Percentiles rank a stretch among this genome's conserved stretches.
Conservation (phyloP, 2,888 invertebrate species). For the Tenthredo scrophulariae region DNA sequence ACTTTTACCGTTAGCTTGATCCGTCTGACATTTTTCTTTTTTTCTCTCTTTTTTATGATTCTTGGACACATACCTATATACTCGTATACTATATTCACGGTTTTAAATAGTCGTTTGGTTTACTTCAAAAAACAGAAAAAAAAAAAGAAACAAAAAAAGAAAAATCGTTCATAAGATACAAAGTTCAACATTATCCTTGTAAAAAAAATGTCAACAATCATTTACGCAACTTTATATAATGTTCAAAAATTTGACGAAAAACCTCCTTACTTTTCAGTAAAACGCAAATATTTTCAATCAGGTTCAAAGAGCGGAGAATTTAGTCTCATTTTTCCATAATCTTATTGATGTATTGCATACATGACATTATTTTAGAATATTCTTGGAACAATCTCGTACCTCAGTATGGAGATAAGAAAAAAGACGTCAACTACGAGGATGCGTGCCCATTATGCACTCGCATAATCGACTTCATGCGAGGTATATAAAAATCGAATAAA, state of each 20-base stretch:
- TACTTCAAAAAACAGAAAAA: background rate
- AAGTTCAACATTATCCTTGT: background rate
- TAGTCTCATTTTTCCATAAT: background rate
- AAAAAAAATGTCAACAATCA: background rate
- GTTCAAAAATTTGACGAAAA: too few relatives aligned
- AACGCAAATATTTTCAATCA: background rate
- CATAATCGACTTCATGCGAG: background rate
- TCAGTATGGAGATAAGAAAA: background rate
- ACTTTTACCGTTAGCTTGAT: constrained; percentile 4
- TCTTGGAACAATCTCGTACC: background rate
- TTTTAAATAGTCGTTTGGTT: background rate
- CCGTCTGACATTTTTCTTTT: background rate
- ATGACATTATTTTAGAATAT: background rate
- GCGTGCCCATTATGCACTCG: background rate
- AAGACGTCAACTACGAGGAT: background rate
- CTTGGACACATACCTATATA: background rate
- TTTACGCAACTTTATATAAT: too few relatives aligned
- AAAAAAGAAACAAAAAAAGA: background rate
- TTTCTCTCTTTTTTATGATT: background rate
- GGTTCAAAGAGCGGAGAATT: background rate
- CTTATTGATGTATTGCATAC: background rate
- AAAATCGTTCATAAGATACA: background rate
- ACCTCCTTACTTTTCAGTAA: background rate
- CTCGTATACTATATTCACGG: background rate
- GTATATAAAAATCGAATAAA: background rate